Conservation (phyloP, 2,113 vertebrate genomes). For the Vimba vimba region DNA sequence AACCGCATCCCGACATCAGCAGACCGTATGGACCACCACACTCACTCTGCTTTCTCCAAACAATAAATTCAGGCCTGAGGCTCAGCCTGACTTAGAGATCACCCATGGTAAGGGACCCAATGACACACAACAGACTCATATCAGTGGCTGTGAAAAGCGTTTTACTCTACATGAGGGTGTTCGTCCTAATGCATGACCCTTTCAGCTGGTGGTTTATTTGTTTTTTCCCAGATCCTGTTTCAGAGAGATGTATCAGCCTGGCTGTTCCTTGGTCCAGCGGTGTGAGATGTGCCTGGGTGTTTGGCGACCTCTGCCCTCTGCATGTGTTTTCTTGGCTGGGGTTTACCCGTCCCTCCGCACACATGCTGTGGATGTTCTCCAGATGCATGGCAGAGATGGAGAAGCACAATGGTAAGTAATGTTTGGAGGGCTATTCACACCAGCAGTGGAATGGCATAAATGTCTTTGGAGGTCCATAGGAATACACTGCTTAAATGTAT, state of each 20-base stretch:
- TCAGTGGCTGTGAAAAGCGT: neutral
- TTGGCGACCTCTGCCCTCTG: constrained; percentile 52
- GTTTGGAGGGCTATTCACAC: neutral
- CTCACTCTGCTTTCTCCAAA: constrained; percentile 69
- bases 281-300: constrained; percentile 54
- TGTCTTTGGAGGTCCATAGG: neutral
- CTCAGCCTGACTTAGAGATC: neutral
- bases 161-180: neutral
- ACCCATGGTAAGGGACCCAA: neutral
- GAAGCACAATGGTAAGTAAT: constrained; percentile 68
- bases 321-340: constrained; percentile 50
- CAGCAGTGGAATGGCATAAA: neutral
- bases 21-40: constrained; percentile 67
- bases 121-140: neutral
- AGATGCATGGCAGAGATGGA: constrained; percentile 74
- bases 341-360: constrained; percentile 33
- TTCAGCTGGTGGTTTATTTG: neutral
- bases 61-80: constrained; percentile 1
- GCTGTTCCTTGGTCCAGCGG: constrained; percentile 35
- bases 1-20: constrained; percentile 55
- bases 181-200: neutral
- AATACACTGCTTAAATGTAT: neutral
- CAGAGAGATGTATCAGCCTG: constrained; percentile 43
- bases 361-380: constrained; percentile 70
- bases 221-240: neutral